phyloP scores from a whole-genome alignment of 2,888 invertebrate genomes.

The Sturmia bella region DNA sequence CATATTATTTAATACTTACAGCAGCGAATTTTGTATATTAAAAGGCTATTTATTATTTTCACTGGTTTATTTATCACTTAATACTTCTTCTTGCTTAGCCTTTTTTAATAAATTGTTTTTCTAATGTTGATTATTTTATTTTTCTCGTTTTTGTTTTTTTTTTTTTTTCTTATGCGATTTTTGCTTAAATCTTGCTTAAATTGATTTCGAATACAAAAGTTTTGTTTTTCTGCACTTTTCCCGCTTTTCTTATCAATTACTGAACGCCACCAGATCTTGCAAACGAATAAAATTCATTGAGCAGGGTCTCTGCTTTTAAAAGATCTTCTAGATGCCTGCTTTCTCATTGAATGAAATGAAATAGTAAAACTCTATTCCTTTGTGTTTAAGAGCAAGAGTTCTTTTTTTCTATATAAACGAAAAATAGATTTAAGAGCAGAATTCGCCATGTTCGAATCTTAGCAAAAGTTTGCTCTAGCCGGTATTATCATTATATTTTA shows the following conservation, averaged over 20 bases:
- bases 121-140: conserved; percentile 44
- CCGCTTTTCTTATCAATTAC: conserved; percentile 61
- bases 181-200: conserved; percentile 48
- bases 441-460: not conserved
- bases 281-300: conserved; percentile 65
- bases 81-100: conserved; percentile 22
- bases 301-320: conserved; percentile 60
- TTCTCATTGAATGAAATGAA: conserved; percentile 34
- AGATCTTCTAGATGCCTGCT: conserved; percentile 41
- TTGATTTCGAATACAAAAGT: conserved; percentile 25
- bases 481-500: conserved; percentile 27
- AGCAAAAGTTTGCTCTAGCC: not conserved
- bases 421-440: conserved; percentile 44
- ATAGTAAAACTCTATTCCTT: conserved; percentile 41
- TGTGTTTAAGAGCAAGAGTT: conserved; percentile 25
- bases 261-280: conserved; percentile 60
- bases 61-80: conserved; percentile 31
- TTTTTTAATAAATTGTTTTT: conserved; percentile 39
- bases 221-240: conserved; percentile 45
- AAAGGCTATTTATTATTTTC: conserved; percentile 11
- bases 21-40: not conserved
- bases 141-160: conserved; percentile 24
- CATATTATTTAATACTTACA: conserved; percentile 52
- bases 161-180: conserved; percentile 29
- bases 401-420: not conserved